Base-by-base conservation (phyloP, 37 sponge, comb jelly and placozoan species). In the Aplysina aerophoba region DNA sequence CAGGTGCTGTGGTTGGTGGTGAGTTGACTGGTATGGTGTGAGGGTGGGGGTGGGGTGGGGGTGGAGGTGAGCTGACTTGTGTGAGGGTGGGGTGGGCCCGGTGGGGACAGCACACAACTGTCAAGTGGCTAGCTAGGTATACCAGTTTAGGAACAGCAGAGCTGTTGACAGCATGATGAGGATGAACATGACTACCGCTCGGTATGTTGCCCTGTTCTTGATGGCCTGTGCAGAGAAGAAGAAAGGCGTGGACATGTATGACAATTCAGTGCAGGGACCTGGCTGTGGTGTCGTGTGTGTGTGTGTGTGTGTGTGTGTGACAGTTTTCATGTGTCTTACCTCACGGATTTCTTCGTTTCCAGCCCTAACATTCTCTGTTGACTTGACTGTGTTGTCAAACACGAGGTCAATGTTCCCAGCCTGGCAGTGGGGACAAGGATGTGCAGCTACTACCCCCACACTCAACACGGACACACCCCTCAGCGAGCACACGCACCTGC, bases 131-230 rank as follows among this genome's bases (percentile, higher is more conserved):
- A 96, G 39, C 89, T 90, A n/a, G n/a, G n/a, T n/a, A 31, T 93
- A 97, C 97, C 97, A 97, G 85, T 97, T 91, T 20, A 97, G 84
- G 73, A 97, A 97, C 25, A 97, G 75, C 34, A 97, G 82, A n/a
- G 91, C 65, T 55, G 92, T 82, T 21, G 95, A 95, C 17, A 82
- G 84, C 35, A 97, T 85, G 36, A 97, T 66, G 14, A 97, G 84
- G 82, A 94, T 88, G 44, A 97, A 93, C 35, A 97, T 61, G 24
- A 97, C 87, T 91, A 95, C 95, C 38, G 92, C 85, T 55, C 97
- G 60, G 64, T 92, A 85, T n/a, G 93, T 91, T 16, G 93, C 97
- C 41, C 88, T 85, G 84, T 91, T 97, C 86, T 92, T 94, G 81
- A 97, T 97, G 22, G 97, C 97, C 96, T 95, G 72, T 73, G 17